Conservation (phyloP, 2,888 invertebrate genomes). For the Rhingia rostrata region DNA sequence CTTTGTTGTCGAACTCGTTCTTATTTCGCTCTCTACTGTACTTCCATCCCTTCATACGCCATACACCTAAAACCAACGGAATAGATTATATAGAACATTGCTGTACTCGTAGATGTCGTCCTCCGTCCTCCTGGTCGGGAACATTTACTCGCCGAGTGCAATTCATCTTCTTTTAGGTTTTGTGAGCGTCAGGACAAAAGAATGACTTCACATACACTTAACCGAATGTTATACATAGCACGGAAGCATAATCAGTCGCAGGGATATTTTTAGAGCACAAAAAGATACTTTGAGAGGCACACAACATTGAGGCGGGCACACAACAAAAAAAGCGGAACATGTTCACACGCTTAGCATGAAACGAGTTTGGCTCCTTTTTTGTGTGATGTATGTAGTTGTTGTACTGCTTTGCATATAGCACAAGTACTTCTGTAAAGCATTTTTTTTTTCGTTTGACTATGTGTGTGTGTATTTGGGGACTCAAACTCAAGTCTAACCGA, state of each 20-base stretch:
- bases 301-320: slow-evolving; percentile 21
- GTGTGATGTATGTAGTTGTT: neutral
- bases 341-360: slow-evolving; percentile 48
- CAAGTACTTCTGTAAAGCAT: slow-evolving; percentile 19
- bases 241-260: slow-evolving; percentile 12
- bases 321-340: slow-evolving; percentile 42
- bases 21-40: neutral
- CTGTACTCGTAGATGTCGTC: slow-evolving; percentile 22
- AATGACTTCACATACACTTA: neutral
- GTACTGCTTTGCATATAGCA: neutral
- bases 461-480: neutral
- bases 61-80: neutral
- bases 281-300: slow-evolving; percentile 37
- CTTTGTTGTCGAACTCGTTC: neutral
- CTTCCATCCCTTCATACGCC: neutral
- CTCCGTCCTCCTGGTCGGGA: slow-evolving; percentile 35
- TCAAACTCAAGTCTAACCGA: neutral
- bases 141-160: slow-evolving; percentile 54
- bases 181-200: slow-evolving; percentile 54
- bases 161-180: slow-evolving; percentile 41
- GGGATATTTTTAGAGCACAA: slow-evolving; percentile 39
- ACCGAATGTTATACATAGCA: neutral
- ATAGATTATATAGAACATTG: slow-evolving; percentile 16
- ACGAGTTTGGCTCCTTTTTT: slow-evolving; percentile 21
- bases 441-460: neutral